phyloP scores from a whole-genome alignment of 2,888 invertebrate genomes.

The Agonum fuliginosum region DNA sequence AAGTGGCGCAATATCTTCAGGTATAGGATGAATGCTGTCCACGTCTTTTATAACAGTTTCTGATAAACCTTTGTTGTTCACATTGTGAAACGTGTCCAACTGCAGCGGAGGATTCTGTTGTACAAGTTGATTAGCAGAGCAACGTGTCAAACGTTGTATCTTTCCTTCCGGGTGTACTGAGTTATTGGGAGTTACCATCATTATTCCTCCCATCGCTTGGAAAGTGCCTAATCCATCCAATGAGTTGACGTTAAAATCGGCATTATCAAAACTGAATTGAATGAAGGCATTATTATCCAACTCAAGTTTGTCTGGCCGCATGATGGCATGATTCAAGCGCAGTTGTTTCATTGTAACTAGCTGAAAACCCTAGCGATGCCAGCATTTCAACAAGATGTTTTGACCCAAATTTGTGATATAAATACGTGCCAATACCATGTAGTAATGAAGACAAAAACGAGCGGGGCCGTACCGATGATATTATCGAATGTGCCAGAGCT shows the following conservation, averaged over 20 bases:
- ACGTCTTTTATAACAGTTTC: conserved; percentile 47
- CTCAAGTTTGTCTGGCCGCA: conserved; percentile 26
- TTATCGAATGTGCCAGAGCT: not conserved
- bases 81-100: conserved; percentile 49
- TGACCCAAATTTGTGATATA: conserved; percentile 65
- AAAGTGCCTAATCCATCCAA: conserved; percentile 62
- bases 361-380: conserved; percentile 63
- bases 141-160: conserved; percentile 45
- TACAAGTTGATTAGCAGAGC: conserved; percentile 48
- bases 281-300: conserved; percentile 13
- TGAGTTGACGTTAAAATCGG: conserved; percentile 61
- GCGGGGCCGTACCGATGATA: conserved; percentile 44
- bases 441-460: conserved; percentile 62
- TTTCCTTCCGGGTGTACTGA: conserved; percentile 49
- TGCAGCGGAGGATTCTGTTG: conserved; percentile 29
- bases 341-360: conserved; percentile 63
- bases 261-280: conserved; percentile 62
- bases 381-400: conserved; percentile 61
- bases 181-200: conserved; percentile 57
- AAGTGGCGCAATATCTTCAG: conserved; percentile 19
- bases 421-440: conserved; percentile 59
- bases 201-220: conserved; percentile 63
- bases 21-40: conserved; percentile 34
- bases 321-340: conserved; percentile 63
- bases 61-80: conserved; percentile 46